Conservation (phyloP, 2,888 invertebrate genomes). For the Epirrhoe alternata region DNA sequence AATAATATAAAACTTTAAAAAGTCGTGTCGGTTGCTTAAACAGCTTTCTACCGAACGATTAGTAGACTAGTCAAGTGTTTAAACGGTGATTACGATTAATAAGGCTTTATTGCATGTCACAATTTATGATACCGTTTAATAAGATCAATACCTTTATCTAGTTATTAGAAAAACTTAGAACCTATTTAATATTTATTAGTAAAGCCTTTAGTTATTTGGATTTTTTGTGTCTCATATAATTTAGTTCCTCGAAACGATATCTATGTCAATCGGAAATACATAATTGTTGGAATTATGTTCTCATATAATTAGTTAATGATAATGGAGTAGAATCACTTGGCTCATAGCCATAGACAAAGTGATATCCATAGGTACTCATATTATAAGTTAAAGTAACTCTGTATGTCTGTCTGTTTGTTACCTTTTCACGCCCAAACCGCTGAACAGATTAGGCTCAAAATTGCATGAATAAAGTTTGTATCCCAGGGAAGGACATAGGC, state of each 20-base stretch:
- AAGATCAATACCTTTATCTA: conserved; percentile 20
- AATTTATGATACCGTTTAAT: conserved; percentile 20
- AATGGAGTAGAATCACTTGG: no score
- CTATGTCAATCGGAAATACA: neutral
- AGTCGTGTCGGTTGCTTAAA: conserved; percentile 22
- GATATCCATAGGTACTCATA: no score
- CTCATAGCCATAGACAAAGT: no score
- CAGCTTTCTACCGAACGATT: neutral
- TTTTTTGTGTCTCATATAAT: neutral
- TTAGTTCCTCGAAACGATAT: neutral
- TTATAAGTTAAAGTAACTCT: no score
- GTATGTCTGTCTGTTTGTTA: no score
- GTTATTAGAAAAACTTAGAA: neutral
- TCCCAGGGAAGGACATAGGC: no score
- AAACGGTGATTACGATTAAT: conserved; percentile 19
- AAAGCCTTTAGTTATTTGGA: neutral
- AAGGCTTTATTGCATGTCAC: conserved; percentile 21
- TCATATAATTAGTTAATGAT: no score
- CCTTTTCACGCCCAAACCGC: no score
- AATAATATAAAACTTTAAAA: neutral
- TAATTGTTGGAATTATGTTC: neutral
- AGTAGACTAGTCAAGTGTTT: conserved; percentile 21
- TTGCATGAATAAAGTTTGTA: no score
- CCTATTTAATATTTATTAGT: neutral
- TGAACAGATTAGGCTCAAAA: no score